These are phyloP conservation scores for Dolichoris vasculosae DNA, from an alignment of 1,140 invertebrate species.

Conservation along the genomic window DNA sequence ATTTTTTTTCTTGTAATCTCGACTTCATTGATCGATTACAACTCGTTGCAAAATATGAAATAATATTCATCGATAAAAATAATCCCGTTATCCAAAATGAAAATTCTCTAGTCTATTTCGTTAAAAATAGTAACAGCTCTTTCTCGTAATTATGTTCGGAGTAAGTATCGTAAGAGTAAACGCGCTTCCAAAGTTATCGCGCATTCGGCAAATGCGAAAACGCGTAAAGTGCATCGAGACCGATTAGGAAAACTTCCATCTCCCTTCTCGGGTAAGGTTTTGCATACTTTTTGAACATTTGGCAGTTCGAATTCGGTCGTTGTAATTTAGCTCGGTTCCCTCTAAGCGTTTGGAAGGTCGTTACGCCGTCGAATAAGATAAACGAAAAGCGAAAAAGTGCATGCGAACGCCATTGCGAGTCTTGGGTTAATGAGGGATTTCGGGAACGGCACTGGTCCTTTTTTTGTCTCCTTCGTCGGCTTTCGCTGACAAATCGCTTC, in stretches of 20 bases:
- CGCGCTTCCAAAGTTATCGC: too few species aligned
- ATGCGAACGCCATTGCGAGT: background rate
- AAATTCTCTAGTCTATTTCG: too few species aligned
- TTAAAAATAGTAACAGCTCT: too few species aligned
- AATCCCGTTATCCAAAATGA: too few species aligned
- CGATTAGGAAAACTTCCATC: background rate
- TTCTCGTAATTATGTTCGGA: too few species aligned
- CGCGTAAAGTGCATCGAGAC: too few species aligned
- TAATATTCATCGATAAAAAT: too few species aligned
- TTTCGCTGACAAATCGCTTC: slow-evolving; percentile 23
- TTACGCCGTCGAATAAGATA: slow-evolving; percentile 8
- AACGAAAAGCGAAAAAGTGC: slow-evolving; percentile 14
- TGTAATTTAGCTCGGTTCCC: background rate
- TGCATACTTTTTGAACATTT: background rate
- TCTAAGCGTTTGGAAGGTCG: background rate
- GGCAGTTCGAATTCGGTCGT: background rate
- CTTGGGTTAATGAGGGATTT: slow-evolving; percentile 34
- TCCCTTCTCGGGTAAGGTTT: background rate
- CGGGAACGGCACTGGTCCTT: background rate
- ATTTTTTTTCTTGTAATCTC: too few species aligned
- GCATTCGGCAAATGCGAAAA: too few species aligned
- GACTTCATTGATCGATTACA: too few species aligned
- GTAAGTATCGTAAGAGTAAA: too few species aligned
- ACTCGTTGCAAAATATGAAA: too few species aligned
- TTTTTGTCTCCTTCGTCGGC: background rate